Evolutionary conservation across 2,113 vertebrate genomes (phyloP), one percentile per base, ranked within the genome.

Genomic region (Semicossyphus pulcher): DNA sequence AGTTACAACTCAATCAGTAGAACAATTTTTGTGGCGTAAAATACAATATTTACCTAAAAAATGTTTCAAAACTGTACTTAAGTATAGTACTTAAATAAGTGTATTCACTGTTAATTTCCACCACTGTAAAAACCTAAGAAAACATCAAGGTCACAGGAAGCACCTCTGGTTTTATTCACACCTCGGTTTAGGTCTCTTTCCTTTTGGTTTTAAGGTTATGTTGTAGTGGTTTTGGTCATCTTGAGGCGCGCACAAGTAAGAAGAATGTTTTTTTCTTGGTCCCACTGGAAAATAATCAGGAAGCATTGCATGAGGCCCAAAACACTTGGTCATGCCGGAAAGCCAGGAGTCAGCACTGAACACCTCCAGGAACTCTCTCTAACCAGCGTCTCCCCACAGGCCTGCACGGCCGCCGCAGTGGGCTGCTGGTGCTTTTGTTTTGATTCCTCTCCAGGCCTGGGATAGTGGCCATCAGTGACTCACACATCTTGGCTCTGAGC

Each of bases 381-480:
- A 29, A 49, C 36, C 45, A 42, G 42, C 72, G 26, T 54, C 65
- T 67, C 66, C 69, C 72, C 65, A 4, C 66, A 42, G 63, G 64
- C 56, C 62, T 32, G 34, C 20, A 16, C 9, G 15, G 58, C 26
- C 15, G 18, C 61, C 5, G 9, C 7, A 3, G 34, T 49, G 29
- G 68, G 16, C 56, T 32, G 45, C 69, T 67, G 29, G 45, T 69
- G 52, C 68, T 85, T 72, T 81, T 62, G 78, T 86, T 90, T 82
- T 86, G 75, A 84, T 88, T 84, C 62, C 62, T 61, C 54, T 91
- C 85, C 89, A 89, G 81, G 71, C 26, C 83, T 34, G 85, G 91
- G 89, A 91, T 69, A 11, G 57, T 47, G 21, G 85, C 89, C 91
- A 92, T 86, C 84, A 52, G 57, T 89, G 86, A 89, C 84, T 92